Percentiles rank a stretch among this genome's conserved stretches.
Conservation (phyloP, 2,888 invertebrate species). For the Nycteola revayana region DNA sequence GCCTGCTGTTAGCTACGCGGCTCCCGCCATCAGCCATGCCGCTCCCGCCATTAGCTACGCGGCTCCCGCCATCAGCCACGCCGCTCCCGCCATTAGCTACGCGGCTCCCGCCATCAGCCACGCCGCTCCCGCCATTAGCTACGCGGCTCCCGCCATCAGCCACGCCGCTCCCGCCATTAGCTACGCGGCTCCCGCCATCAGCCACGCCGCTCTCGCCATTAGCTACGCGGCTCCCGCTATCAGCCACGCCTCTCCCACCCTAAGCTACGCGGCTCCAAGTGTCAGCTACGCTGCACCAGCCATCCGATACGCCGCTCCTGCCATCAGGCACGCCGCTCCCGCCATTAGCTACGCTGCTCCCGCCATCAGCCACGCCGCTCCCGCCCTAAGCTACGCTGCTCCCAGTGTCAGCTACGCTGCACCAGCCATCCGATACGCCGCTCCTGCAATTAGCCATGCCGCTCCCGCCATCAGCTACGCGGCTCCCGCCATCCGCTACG, state of each 20-base stretch:
- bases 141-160: not conserved
- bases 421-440: not conserved
- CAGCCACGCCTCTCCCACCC: not conserved
- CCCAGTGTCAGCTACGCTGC: too few relatives aligned
- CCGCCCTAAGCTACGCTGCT: not conserved
- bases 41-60: slow-evolving; percentile 1
- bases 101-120: not conserved
- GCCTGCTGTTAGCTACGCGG: not conserved
- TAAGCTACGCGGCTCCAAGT: not conserved
- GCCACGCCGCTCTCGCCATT: not conserved
- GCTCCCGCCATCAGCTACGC: not conserved
- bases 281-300: too few relatives aligned
- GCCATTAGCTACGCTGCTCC: not conserved
- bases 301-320: slow-evolving; percentile 3
- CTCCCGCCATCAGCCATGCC: slow-evolving; percentile 9
- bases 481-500: slow-evolving; percentile 6
- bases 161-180: not conserved
- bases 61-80: not conserved
- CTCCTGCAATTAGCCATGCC: not conserved
- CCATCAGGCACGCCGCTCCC: not conserved
- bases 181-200: not conserved
- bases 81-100: slow-evolving; percentile 1
- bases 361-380: not conserved
- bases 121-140: not conserved
- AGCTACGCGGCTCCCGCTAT: not conserved